Evolutionary conservation across 2,113 vertebrate genomes (phyloP).

Genomic region (Myotis yumanensis): DNA sequence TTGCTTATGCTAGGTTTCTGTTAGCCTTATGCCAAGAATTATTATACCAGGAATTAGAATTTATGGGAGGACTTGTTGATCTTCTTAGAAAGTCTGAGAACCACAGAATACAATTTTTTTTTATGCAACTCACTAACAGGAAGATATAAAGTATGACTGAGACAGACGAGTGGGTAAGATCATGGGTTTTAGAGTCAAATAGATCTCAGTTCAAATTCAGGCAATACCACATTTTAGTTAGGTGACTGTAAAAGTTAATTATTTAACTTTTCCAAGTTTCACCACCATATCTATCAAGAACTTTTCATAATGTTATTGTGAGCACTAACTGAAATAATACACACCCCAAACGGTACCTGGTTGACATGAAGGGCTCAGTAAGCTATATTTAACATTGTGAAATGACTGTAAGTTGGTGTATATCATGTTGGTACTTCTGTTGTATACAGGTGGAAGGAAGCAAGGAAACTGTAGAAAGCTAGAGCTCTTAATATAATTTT

Average conservation of each 20-base stretch:
- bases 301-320: not conserved
- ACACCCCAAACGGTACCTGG: not conserved
- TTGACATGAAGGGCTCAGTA: not conserved
- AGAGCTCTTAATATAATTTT: not conserved
- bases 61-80: not conserved
- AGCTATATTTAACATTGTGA: not conserved
- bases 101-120: constrained; percentile 9
- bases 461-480: constrained; percentile 3
- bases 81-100: constrained; percentile 43
- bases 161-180: not conserved
- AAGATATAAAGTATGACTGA: constrained; percentile 18
- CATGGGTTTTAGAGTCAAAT: not conserved
- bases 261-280: constrained; percentile 35
- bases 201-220: not conserved
- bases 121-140: not conserved
- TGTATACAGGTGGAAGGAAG: not conserved
- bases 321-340: not conserved
- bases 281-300: not conserved
- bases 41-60: constrained; percentile 23
- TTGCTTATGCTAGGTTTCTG: constrained; percentile 29
- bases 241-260: not conserved
- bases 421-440: not conserved
- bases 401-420: not conserved
- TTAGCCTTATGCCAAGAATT: not conserved
- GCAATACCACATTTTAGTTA: not conserved